Conservation (phyloP, 1,140 invertebrate species). For the Magallana angulata region DNA sequence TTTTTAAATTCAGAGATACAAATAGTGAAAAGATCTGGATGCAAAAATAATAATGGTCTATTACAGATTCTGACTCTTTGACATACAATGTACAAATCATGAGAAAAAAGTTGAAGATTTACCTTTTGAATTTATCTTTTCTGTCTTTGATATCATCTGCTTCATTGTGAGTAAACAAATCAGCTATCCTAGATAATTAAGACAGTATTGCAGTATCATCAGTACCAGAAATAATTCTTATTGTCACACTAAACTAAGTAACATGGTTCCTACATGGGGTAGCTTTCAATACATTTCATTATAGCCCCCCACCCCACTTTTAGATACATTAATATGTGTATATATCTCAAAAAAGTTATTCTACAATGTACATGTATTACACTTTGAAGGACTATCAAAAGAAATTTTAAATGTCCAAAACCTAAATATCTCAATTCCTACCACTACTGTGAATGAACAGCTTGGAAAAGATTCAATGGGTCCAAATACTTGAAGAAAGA, state of each 20-base stretch:
- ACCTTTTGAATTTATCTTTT: constrained; percentile 80
- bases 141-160: constrained; percentile 77
- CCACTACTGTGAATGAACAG: too few species aligned
- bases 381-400: too few species aligned
- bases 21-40: not conserved
- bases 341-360: too few species aligned
- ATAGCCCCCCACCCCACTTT: too few species aligned
- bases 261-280: not conserved
- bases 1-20: not conserved
- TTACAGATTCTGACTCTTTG: not conserved
- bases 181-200: constrained; percentile 71
- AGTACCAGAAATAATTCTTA: not conserved
- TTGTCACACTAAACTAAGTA: not conserved
- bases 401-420: too few species aligned
- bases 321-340: too few species aligned
- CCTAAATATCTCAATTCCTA: too few species aligned
- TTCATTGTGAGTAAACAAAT: constrained; percentile 77
- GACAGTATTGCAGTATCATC: not conserved
- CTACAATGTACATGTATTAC: too few species aligned
- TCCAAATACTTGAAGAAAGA: too few species aligned
- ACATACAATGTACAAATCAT: not conserved
- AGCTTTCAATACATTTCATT: too few species aligned
- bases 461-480: too few species aligned
- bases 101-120: not conserved
- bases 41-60: not conserved